Base-by-base conservation (phyloP, 2,888 invertebrate genomes). In the Scaptomyza parva region DNA sequence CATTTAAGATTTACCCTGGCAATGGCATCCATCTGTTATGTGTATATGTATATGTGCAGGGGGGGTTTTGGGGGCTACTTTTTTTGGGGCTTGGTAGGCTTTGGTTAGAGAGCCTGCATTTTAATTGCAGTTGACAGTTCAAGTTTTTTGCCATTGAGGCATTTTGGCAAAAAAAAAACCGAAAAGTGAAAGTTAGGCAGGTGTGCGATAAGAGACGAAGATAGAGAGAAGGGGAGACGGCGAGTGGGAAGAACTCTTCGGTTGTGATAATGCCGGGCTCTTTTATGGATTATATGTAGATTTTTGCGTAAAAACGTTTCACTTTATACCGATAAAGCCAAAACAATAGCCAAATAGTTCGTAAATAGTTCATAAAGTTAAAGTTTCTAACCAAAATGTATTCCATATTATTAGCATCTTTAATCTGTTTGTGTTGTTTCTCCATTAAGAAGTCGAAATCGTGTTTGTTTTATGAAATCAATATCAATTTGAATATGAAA, bases 151-250 rank as follows among this genome's bases (percentile, higher is more conserved):
- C 59, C 59, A 68, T 57, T 69, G 75, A 61, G 60, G 57, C 37
- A 55, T 17, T 40, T 22, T 44, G 59, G 40, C 47, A 8, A 35
- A 39, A 11, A 37, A 35, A 14, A 33, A n/a, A n/a, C n/a, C 3
- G 0, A 40, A 44, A 53, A 76, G 75, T 62, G 78, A 76, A 77
- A 76, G 78, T 65, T 41, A 33, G 12, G 14, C 43, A 20, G 43
- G 39, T 33, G 48, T 41, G 30, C 3, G 20, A 9, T 17, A 9
- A 9, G 7, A 35, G 1, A 0, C 7, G 7, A 0, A 33, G 14
- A 9, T 0, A 17, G 8, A 17, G 17, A 9, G 35, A 37, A n/a
- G n/a, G n/a, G n/a, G 37, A 37, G 8, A 37, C 26, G 26, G 6
- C 6, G 33, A 33, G n/a, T 0, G 30, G 5, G 4, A 33, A 35